Evolutionary conservation across 1,140 invertebrate genomes (phyloP), one percentile per base, ranked within the genome.

Genomic region (Megalonaias nervosa): DNA sequence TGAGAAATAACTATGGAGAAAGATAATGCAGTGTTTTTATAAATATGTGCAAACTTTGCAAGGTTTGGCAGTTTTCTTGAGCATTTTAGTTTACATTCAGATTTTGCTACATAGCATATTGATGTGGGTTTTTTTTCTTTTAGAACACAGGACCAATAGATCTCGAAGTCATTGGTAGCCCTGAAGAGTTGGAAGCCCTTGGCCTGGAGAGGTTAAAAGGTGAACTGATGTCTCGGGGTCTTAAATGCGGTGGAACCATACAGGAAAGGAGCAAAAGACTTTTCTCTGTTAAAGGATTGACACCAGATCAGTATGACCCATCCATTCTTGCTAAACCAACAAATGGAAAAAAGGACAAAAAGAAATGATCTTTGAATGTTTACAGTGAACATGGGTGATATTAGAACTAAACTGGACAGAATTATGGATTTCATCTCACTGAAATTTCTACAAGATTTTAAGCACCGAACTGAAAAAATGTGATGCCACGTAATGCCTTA

Each of bases 161-260:
- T 80, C 75, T 92, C 38, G 84, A 89, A 2, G 60, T 80, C 5
- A 85, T 75, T 71, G 70, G 82, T 38, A 83, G 81, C 68, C 73
- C 68, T 14, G 31, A 81, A 48, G 87, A 89, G 19, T 80, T 92
- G 66, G 84, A 89, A 67, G n/a, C n/a, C 0, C 71, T 91, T n/a
- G 90, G 91, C 17, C 81, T 91, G 14, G 88, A 91, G 19, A 78
- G 71, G 64, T 76, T 92, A 19, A 92, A 92, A 79, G 21, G 58
- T n/a, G 89, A 81, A 13, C 81, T 92, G 59, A 83, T 85, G 75
- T 73, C 68, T 19, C 75, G 87, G 17, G 89, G 90, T 14, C 68
- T 92, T 23, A 92, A 92, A 80, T 91, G 90, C 87, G 91, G 91
- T 21, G 92, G 92, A 17, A 91, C 87, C 19, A 71, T 92, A 13